Base-by-base conservation (phyloP, 2,797 vertebrate genomes). In the Psittacula derbiana region DNA sequence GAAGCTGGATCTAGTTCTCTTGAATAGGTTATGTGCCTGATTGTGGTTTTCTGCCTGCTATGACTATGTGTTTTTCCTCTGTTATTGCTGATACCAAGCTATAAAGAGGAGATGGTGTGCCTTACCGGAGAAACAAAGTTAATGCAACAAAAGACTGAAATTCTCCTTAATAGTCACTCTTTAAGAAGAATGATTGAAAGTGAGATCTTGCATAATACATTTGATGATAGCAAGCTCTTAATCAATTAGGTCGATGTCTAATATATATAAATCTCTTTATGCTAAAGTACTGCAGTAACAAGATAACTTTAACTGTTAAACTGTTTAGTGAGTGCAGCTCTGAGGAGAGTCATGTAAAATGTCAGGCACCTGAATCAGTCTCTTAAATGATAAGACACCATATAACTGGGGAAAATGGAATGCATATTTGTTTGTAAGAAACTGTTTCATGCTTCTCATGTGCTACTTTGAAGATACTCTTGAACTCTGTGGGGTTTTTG, bases 1-100 rank as follows among this genome's bases (percentile, higher is more conserved):
- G 25, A 44, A 60, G 44, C 4, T 9, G 24, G 16, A 5, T 16
- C 8, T 43, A 6, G 0, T 44, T 69, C 8, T 52, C 1, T 19
- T 28, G 6, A 8, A 9, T 11, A 40, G 15, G 4, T 60, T 12
- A 6, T 1, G 5, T 40, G 12, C 24, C 30, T 52, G 5, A 40
- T 24, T 19, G 46, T 18, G 38, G 6, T 11, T 64, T 67, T 40
- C 8, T 65, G 15, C 27, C 33, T 14, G 24, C 33, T 75, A 0
- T 8, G 36, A 20, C 4, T 52, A 1, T 4, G 2, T 23, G 4
- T 15, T 30, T 30, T 76, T 82, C 36, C 21, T 66, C 13, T 74
- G 0, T 33, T 88, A 13, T 15, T n/a, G 25, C 8, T 43, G 19
- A 17, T 20, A 19, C 17, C 5, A 12, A 21, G 6, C 16, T 64